These are phyloP conservation scores for Ricordea florida DNA, from an alignment of 92 coral and sea anemone genomes.

Conservation along the genomic window DNA sequence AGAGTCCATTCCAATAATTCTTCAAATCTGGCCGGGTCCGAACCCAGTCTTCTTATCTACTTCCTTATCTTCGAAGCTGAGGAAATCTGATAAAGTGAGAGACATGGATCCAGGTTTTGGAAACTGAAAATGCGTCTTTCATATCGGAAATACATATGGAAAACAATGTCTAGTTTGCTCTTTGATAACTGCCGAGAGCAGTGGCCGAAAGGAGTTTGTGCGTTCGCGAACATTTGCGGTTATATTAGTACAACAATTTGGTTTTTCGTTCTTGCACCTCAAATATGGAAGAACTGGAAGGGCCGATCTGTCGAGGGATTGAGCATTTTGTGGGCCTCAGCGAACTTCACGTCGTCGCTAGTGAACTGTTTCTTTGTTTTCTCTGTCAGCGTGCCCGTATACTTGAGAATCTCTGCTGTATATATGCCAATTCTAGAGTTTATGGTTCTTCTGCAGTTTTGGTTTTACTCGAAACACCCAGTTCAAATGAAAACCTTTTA, in stretches of 20 bases:
- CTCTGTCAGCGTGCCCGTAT: slow-evolving; percentile 14
- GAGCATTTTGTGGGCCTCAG: slow-evolving; percentile 67
- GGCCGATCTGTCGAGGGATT: slow-evolving; percentile 52
- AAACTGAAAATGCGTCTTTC: too few species aligned
- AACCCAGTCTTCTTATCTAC: too few species aligned
- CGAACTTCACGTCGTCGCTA: slow-evolving; percentile 62
- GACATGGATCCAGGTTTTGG: too few species aligned
- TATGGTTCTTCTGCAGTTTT: slow-evolving; percentile 43
- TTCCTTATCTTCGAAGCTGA: too few species aligned
- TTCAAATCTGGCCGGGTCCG: too few species aligned
- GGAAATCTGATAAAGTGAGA: too few species aligned
- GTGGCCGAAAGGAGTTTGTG: slow-evolving; percentile 21
- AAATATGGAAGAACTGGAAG: slow-evolving; percentile 54
- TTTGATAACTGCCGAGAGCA: slow-evolving; percentile 28
- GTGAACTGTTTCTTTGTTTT: slow-evolving; percentile 55
- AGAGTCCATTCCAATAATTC: too few species aligned
- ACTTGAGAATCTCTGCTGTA: slow-evolving; percentile 25
- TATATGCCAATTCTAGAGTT: slow-evolving; percentile 38
- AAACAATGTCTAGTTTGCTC: not conserved
- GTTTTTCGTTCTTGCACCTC: slow-evolving; percentile 52
- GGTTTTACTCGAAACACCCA: slow-evolving; percentile 47
- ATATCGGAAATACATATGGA: not conserved
- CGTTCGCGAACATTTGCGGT: slow-evolving; percentile 41
- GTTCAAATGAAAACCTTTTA: slow-evolving; percentile 16
- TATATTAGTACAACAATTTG: slow-evolving; percentile 16